A percentile compares a stretch with the other conserved stretches of the same genome.
Evolutionary conservation across 1,140 invertebrate genomes (phyloP).

Genomic region (Eumeta japonica): DNA sequence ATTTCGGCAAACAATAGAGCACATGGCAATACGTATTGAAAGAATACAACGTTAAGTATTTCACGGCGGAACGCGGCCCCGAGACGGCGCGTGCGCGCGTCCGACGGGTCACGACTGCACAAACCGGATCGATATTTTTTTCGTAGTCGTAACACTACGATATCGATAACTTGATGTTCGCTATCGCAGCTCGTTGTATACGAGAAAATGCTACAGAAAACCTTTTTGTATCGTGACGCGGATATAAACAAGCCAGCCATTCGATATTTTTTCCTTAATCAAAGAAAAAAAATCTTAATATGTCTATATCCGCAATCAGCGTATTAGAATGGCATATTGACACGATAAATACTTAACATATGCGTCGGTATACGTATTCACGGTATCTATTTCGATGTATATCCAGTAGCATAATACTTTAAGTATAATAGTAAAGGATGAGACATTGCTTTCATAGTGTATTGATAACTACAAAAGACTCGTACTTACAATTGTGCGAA

Average conservation of each 20-base stretch:
- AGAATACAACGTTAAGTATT: conserved; percentile 29
- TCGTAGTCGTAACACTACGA: background rate
- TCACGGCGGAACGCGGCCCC: conserved; percentile 30
- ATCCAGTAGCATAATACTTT: too few species aligned
- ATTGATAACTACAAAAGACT: too few species aligned
- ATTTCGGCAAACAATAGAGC: conserved; percentile 36
- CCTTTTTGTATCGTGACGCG: background rate
- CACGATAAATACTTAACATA: too few species aligned
- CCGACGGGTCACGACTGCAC: conserved; percentile 36
- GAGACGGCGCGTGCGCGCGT: conserved; percentile 41
- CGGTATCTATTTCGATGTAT: too few species aligned
- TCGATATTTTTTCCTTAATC: background rate
- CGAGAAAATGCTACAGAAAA: background rate
- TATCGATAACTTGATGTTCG: background rate
- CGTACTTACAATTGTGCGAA: too few species aligned
- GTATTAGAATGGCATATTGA: background rate
- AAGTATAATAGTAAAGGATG: too few species aligned
- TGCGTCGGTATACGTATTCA: too few species aligned
- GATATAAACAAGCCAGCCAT: background rate
- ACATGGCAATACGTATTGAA: conserved; percentile 34
- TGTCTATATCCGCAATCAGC: background rate
- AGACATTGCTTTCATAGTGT: too few species aligned
- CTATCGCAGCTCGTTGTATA: background rate
- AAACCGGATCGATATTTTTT: conserved; percentile 34
- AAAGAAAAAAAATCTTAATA: background rate